phyloP scores from a whole-genome alignment of 2,113 vertebrate genomes.

The Rana temporaria region DNA sequence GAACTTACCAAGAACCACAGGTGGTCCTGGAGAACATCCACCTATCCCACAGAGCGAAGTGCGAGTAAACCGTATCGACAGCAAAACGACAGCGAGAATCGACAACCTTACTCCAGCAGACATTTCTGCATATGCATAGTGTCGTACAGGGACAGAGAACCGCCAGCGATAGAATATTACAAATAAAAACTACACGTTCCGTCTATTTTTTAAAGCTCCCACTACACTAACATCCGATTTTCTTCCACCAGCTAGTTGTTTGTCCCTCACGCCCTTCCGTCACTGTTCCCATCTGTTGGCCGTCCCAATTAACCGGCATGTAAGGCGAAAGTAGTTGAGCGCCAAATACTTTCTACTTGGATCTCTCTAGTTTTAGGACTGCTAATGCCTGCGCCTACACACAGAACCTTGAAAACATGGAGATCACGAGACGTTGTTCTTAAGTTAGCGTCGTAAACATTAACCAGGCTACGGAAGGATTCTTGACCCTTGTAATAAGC shows the following conservation, averaged over 20 bases:
- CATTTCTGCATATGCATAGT: constrained; percentile 15
- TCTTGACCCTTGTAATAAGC: no score
- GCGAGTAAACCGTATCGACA: neutral
- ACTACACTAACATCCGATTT: no score
- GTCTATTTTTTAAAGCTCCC: no score
- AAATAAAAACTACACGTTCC: no score
- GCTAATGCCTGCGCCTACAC: neutral
- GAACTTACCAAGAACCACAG: constrained; percentile 18
- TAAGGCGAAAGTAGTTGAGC: neutral
- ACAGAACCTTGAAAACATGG: neutral
- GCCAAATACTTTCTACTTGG: neutral
- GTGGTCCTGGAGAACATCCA: constrained; percentile 40
- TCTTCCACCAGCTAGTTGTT: no score
- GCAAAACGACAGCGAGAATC: neutral
- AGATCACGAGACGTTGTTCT: constrained; percentile 1
- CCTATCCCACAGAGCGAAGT: neutral
- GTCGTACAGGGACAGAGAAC: neutral
- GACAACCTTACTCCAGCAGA: constrained; percentile 12
- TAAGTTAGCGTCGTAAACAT: no score
- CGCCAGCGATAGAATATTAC: no score
- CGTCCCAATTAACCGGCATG: neutral
- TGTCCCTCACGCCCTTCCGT: neutral
- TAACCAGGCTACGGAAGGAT: no score
- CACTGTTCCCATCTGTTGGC: neutral
- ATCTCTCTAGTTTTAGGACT: neutral